Conservation (phyloP, 1,140 invertebrate species). For the Sitobion miscanthi region DNA sequence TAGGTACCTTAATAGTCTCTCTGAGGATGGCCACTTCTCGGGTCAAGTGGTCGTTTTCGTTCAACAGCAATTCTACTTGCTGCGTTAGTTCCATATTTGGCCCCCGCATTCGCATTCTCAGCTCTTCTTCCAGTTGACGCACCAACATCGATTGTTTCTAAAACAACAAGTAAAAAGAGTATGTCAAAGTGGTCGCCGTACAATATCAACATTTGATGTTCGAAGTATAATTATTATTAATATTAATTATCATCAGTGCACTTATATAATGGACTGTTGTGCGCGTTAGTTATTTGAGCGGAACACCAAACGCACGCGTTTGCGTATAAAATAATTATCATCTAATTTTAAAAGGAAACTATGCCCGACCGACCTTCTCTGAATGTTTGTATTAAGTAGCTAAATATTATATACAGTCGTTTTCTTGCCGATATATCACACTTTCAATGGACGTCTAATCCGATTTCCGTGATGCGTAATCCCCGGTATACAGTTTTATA, state of each 20-base stretch:
- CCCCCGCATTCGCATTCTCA: constrained; percentile 81
- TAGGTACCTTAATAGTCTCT: constrained; percentile 88
- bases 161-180: not conserved
- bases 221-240: not conserved
- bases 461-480: not conserved
- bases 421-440: not conserved
- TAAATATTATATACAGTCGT: not conserved
- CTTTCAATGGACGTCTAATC: not conserved
- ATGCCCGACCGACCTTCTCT: not conserved
- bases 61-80: constrained; percentile 89
- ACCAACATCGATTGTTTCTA: constrained; percentile 97
- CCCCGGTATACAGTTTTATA: not conserved
- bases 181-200: not conserved
- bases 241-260: not conserved
- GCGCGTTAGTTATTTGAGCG: not conserved
- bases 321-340: not conserved
- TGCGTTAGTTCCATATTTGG: constrained; percentile 88
- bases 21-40: constrained; percentile 93
- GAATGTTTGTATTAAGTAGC: not conserved
- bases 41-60: constrained; percentile 93
- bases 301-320: not conserved
- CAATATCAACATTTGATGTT: not conserved
- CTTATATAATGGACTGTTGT: too few relatives aligned
- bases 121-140: constrained; percentile 90
- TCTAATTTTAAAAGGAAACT: not conserved